Percentiles rank a stretch among this genome's conserved stretches.
These are phyloP conservation scores for Uropetala carovei DNA, from an alignment of 2,888 invertebrate genomes.

Conservation along the genomic window DNA sequence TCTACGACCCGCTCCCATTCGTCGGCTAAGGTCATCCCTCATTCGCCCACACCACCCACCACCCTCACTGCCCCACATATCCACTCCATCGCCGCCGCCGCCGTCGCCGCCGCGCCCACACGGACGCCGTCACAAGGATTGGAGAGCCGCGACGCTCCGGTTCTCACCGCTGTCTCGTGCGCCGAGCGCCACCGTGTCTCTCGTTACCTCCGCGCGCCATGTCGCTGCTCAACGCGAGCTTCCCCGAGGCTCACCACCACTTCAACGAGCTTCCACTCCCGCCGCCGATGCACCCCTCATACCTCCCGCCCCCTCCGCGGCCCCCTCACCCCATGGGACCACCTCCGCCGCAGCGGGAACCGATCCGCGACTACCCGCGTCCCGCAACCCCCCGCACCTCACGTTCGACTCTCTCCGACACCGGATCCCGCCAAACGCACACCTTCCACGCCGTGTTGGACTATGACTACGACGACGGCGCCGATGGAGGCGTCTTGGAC, in stretches of 20 bases:
- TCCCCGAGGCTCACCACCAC: conserved; percentile 69
- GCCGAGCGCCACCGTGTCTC: not conserved
- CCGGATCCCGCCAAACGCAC: conserved; percentile 34
- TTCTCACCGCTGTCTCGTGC: not conserved
- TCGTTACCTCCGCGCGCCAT: conserved; percentile 68
- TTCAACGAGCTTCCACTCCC: conserved; percentile 42
- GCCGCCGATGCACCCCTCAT: conserved; percentile 3
- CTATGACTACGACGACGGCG: conserved; percentile 83
- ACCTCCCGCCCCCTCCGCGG: conserved; percentile 47
- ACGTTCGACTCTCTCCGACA: not conserved
- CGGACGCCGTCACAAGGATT: not conserved
- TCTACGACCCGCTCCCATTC: conserved; percentile 62
- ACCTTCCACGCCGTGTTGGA: conserved; percentile 83
- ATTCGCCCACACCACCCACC: conserved; percentile 49
- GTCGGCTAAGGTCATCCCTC: conserved; percentile 53
- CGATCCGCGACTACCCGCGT: not conserved
- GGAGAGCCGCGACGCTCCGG: conserved; percentile 23
- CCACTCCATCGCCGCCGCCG: conserved; percentile 29
- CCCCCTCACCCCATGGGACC: not conserved
- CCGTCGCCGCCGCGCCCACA: conserved; percentile 29
- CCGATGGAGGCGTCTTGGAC: conserved; percentile 73
- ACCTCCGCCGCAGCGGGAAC: not conserved
- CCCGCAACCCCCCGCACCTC: conserved; percentile 1
- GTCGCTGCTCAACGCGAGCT: conserved; percentile 73
- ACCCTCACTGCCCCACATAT: conserved; percentile 27